A percentile compares a stretch with the other conserved stretches of the same genome.
Conservation (phyloP, 1,140 invertebrate genomes). For the Nephila pilipes region DNA sequence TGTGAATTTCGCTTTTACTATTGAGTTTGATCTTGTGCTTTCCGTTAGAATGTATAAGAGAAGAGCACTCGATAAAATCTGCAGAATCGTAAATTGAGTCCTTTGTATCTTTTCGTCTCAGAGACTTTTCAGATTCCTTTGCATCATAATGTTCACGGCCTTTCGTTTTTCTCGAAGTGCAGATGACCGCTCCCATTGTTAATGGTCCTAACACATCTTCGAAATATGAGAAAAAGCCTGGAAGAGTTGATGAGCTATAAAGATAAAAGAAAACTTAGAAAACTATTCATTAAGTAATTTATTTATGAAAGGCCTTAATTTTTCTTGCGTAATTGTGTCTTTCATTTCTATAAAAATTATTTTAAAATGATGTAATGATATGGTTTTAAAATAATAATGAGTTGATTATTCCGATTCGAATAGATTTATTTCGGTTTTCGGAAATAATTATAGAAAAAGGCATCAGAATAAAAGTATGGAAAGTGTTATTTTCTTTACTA, state of each 20-base stretch:
- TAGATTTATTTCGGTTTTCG: too few relatives aligned
- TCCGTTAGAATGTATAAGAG: conserved; percentile 8
- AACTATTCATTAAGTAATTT: too few relatives aligned
- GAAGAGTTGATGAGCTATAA: not conserved
- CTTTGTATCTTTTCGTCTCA: conserved; percentile 24
- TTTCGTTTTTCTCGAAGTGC: conserved; percentile 29
- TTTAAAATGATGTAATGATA: too few relatives aligned
- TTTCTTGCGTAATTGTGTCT: too few relatives aligned
- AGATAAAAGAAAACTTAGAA: not conserved
- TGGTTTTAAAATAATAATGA: too few relatives aligned
- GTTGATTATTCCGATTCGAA: too few relatives aligned
- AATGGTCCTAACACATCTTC: not conserved
- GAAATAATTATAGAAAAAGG: too few relatives aligned
- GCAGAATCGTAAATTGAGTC: conserved; percentile 59
- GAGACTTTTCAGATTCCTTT: conserved; percentile 27
- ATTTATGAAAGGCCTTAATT: too few relatives aligned
- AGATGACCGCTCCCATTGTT: conserved; percentile 60
- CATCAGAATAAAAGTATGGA: too few relatives aligned
- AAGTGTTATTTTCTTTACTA: too few relatives aligned
- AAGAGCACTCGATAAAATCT: conserved; percentile 63
- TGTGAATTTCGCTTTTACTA: not conserved
- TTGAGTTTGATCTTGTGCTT: conserved; percentile 25
- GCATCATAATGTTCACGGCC: not conserved
- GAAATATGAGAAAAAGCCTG: not conserved
- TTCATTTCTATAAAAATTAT: too few relatives aligned